Evolutionary conservation across 2,797 vertebrate species (phyloP), one percentile per base, ranked within the genome.

Genomic region (Phoxinus dragarum): DNA sequence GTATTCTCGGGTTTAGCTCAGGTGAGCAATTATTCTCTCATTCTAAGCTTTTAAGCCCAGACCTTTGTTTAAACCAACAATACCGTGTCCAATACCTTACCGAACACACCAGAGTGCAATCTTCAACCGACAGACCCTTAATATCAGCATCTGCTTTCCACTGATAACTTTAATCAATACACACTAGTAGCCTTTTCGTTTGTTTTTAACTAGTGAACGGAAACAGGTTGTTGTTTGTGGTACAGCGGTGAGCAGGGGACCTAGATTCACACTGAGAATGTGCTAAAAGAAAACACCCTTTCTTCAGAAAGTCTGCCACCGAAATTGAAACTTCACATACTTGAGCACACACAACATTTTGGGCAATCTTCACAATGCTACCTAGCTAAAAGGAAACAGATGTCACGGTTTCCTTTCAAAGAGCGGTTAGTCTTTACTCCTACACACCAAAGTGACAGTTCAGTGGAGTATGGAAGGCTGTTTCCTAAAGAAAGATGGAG

Each of bases 351-450:
- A 59, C n/a, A 77, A 77, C 64, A 77, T 72, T 49, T 78, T 47
- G 3, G 8, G 5, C 40, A 59, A 84, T 61, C 73, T 78, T 52
- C 47, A 78, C 69, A 79, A 86, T 17, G 27, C 69, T 79, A 80
- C 10, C 73, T 56, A 61, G 52, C 66, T 44, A 61, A 80, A 82
- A 79, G 85, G 82, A 89, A 89, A 81, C 82, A 79, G 80, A 88
- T 88, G 84, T 83, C 88, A 88, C 56, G 0, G 54, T 86, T 77
- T 81, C 47, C 86, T 83, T 88, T 85, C 71, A 86, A 75, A 86
- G 34, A 80, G 75, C 80, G 38, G 80, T 83, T 83, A 86, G 49
- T 74, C 80, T 79, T 85, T 74, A 76, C 87, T 73, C 84, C 80
- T 59, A 74, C 87, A 75, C 84, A 75, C 67, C 44, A 44, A 82